These are phyloP conservation scores for Chironex yamaguchii DNA, from an alignment of 30 jellyfish, hydroid and myxozoan genomes.

Conservation along the genomic window DNA sequence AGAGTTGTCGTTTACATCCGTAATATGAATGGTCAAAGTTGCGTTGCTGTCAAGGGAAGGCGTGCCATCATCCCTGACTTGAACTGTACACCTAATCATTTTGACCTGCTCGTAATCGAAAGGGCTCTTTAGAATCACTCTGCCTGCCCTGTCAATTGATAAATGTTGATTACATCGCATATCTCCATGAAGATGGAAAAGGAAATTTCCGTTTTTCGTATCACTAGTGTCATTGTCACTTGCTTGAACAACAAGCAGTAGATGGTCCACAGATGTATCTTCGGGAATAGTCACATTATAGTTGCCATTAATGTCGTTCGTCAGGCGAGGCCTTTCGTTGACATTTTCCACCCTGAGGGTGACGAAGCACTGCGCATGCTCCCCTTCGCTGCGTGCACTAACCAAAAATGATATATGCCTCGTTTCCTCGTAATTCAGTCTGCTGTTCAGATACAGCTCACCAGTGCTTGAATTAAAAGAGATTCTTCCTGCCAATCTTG, in stretches of 20 bases:
- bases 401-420: slow-evolving; percentile 75
- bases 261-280: slow-evolving; percentile 65
- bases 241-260: slow-evolving; percentile 68
- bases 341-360: slow-evolving; percentile 77
- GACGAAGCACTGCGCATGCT: slow-evolving; percentile 69
- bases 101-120: slow-evolving; percentile 71
- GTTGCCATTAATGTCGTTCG: slow-evolving; percentile 20
- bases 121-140: slow-evolving; percentile 47
- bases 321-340: slow-evolving; percentile 85
- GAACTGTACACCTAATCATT: slow-evolving; percentile 49
- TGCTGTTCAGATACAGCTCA: slow-evolving; percentile 41
- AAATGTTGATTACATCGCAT: slow-evolving; percentile 38
- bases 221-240: slow-evolving; percentile 72
- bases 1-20: slow-evolving; percentile 84
- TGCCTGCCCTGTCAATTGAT: slow-evolving; percentile 69
- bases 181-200: slow-evolving; percentile 52
- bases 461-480: slow-evolving; percentile 49
- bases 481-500: slow-evolving; percentile 29
- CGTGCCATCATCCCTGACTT: slow-evolving; percentile 61
- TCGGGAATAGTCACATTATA: slow-evolving; percentile 73
- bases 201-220: slow-evolving; percentile 66
- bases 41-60: slow-evolving; percentile 65
- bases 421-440: slow-evolving; percentile 68
- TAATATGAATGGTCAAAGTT: slow-evolving; percentile 22
- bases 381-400: slow-evolving; percentile 77